Evolutionary conservation across 1,140 invertebrate species (phyloP), one percentile per base, ranked within the genome.

Genomic region (Linepithema humile): DNA sequence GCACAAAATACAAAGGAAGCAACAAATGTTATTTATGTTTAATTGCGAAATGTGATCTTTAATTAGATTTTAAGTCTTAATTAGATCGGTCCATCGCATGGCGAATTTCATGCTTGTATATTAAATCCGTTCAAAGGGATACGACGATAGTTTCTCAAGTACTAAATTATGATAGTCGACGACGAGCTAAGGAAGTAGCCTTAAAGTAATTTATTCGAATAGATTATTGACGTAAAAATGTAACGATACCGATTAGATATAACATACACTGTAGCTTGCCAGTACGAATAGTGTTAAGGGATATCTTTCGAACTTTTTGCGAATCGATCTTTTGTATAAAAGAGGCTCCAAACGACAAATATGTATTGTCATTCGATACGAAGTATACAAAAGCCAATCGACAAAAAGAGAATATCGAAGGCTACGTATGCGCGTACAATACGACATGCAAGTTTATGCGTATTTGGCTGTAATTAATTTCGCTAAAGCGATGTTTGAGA

Each of bases 131-230:
- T 82, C 55, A 57, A 20, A 32, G 43, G 50, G 32, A n/a, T 32
- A 35, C 20, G 48, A 82, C 53, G 57, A 82, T 82, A 85, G 62
- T 64, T 84, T 55, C 83, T 82, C 29, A 43, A 20, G 15, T 57
- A 70, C 23, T 86, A 85, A 65, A 29, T 82, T 72, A 88, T 55
- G 6, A 43, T 85, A 88, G 85, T 40, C 20, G 50, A 78, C 35
- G 55, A 84, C n/a, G 69, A 55, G 53, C 50, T 45, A 55, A 84
- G 82, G 9, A 55, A 69, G 69, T 87, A 88, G 87, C 87, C 87
- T 88, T 88, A 88, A 86, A 83, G 29, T 91, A 91, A 91, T 85
- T 91, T 91, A 91, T 91, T 90, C 60, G 53, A 9, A 70, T 88
- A 85, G 77, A 59, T 69, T 65, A 57, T 83, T 75, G 77, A 55